phyloP scores from a whole-genome alignment of 2,888 invertebrate species.

The Phasia obesa region DNA sequence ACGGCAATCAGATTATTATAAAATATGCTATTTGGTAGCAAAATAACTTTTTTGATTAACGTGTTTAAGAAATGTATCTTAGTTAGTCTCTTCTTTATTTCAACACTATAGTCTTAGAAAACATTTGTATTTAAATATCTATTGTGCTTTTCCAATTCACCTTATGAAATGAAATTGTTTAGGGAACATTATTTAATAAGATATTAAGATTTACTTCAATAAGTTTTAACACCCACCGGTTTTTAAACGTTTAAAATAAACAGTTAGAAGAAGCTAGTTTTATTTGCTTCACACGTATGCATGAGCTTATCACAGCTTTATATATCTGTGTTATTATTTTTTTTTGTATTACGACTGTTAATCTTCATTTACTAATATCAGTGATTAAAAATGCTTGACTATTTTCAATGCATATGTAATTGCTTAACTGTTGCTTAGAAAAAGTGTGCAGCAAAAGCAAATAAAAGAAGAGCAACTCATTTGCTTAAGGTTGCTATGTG shows the following conservation, averaged over 20 bases:
- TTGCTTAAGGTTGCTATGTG: too few species aligned
- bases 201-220: not conserved
- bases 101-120: not conserved
- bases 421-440: too few species aligned
- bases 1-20: conserved; percentile 1
- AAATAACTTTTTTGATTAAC: not conserved
- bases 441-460: too few species aligned
- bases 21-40: conserved; percentile 3
- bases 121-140: not conserved
- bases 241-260: not conserved
- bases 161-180: conserved; percentile 25
- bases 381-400: too few species aligned
- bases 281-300: too few species aligned
- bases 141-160: conserved; percentile 1
- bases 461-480: too few species aligned
- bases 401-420: too few species aligned
- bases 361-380: too few species aligned
- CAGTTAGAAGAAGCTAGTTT: too few species aligned
- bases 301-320: too few species aligned
- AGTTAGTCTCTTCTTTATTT: not conserved
- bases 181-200: conserved; percentile 42
- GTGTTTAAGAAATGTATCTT: conserved; percentile 5
- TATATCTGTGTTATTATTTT: too few species aligned
- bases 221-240: not conserved
- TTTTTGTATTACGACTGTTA: too few species aligned